Evolutionary conservation across 1,140 invertebrate species (phyloP).

Genomic region (Drosophila mauritiana): DNA sequence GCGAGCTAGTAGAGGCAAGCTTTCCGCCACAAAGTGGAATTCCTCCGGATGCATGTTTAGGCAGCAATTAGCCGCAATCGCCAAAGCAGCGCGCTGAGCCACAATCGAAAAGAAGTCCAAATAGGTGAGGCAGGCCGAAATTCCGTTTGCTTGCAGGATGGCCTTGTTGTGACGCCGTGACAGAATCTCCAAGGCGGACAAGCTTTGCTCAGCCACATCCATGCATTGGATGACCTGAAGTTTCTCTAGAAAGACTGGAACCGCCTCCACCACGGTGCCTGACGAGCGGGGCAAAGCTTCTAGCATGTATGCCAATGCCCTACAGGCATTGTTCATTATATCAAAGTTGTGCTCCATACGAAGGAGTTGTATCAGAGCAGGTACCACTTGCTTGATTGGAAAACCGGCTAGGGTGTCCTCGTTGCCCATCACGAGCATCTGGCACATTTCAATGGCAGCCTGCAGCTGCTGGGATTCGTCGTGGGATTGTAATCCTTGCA

Average conservation of each 20-base stretch:
- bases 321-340: constrained; percentile 99
- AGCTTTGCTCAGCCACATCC: constrained; percentile 98
- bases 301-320: constrained; percentile 99
- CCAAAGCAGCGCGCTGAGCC: constrained; percentile 96
- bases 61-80: constrained; percentile 98
- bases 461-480: constrained; percentile 99
- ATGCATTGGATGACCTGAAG: constrained; percentile 99
- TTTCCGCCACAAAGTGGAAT: constrained; percentile 96
- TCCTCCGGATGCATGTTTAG: constrained; percentile 97
- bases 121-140: constrained; percentile 97
- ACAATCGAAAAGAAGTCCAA: constrained; percentile 99
- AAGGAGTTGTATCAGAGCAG: constrained; percentile 94
- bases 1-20: constrained; percentile 93
- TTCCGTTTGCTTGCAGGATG: constrained; percentile 97
- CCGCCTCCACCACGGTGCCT: constrained; percentile 97
- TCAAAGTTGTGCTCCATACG: constrained; percentile 99
- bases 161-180: constrained; percentile 98
- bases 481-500: constrained; percentile 96
- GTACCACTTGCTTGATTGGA: constrained; percentile 98
- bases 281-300: constrained; percentile 98
- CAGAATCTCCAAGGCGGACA: constrained; percentile 98
- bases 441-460: constrained; percentile 99
- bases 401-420: constrained; percentile 99
- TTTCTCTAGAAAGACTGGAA: constrained; percentile 98
- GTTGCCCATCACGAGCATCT: constrained; percentile 99